Conservation (phyloP, 2,113 vertebrate genomes). For the Anseranas semipalmata region DNA sequence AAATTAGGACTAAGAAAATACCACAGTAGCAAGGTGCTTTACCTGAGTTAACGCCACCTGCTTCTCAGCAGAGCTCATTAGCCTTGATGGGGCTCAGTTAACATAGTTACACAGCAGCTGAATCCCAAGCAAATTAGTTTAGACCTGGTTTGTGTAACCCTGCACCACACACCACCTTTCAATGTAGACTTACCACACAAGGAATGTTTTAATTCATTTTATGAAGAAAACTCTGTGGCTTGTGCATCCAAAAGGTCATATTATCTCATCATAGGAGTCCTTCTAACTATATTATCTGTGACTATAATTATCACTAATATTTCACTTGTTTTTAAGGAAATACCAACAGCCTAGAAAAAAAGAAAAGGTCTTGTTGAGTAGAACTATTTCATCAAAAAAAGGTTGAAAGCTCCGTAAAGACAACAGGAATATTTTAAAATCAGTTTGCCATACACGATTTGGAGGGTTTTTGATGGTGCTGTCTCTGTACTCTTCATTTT, state of each 20-base stretch:
- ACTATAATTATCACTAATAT: background rate
- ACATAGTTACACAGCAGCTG: conserved; percentile 21
- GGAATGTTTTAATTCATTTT: background rate
- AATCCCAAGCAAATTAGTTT: background rate
- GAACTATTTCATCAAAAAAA: background rate
- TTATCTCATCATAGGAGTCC: background rate
- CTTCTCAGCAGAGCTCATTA: conserved; percentile 28
- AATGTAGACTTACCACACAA: background rate
- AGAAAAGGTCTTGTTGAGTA: background rate
- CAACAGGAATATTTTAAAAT: background rate
- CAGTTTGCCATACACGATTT: background rate
- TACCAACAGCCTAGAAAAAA: background rate
- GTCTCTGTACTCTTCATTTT: background rate
- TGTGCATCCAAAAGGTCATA: background rate
- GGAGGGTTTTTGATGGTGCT: background rate
- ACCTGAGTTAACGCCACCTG: background rate
- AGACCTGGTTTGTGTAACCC: background rate
- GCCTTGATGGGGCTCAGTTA: background rate
- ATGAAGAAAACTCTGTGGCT: background rate
- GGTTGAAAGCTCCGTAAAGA: background rate
- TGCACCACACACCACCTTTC: background rate
- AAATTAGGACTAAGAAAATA: background rate
- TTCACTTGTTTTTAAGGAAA: background rate
- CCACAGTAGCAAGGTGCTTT: background rate
- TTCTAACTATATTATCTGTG: background rate